Evolutionary conservation across 2,888 invertebrate species (phyloP).

Genomic region (Myopa testacea): DNA sequence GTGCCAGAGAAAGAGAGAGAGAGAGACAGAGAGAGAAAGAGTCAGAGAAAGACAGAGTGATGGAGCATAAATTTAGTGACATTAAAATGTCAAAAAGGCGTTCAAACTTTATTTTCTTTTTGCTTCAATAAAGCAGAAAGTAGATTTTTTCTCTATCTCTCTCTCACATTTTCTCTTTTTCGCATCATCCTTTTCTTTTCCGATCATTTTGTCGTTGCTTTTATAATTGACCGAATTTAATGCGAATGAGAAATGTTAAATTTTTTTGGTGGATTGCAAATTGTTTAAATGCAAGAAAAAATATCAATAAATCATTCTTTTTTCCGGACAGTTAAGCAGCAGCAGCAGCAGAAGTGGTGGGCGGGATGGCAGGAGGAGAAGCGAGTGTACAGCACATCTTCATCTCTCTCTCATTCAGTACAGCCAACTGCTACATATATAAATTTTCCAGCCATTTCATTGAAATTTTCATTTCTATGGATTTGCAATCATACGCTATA

Average conservation of each 20-base stretch:
- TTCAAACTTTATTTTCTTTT: too few species aligned
- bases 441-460: slow-evolving; percentile 19
- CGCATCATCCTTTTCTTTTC: not conserved
- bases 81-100: too few species aligned
- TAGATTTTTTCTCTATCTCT: too few species aligned
- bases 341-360: too few species aligned
- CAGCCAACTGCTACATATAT: not conserved
- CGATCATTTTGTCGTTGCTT: too few species aligned
- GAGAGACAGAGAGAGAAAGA: too few species aligned
- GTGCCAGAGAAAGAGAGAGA: too few species aligned
- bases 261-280: not conserved
- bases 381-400: slow-evolving; percentile 3
- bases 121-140: too few species aligned
- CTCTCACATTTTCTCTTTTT: too few species aligned
- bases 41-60: too few species aligned
- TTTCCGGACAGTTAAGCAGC: slow-evolving; percentile 27
- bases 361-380: too few species aligned
- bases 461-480: not conserved
- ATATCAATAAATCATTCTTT: slow-evolving; percentile 24
- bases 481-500: not conserved
- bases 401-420: slow-evolving; percentile 1
- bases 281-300: not conserved
- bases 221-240: not conserved
- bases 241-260: not conserved
- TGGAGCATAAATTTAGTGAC: too few species aligned